A percentile compares a stretch with the other conserved stretches of the same genome.
phyloP scores from a whole-genome alignment of 2,113 vertebrate species.

The Promerops cafer region DNA sequence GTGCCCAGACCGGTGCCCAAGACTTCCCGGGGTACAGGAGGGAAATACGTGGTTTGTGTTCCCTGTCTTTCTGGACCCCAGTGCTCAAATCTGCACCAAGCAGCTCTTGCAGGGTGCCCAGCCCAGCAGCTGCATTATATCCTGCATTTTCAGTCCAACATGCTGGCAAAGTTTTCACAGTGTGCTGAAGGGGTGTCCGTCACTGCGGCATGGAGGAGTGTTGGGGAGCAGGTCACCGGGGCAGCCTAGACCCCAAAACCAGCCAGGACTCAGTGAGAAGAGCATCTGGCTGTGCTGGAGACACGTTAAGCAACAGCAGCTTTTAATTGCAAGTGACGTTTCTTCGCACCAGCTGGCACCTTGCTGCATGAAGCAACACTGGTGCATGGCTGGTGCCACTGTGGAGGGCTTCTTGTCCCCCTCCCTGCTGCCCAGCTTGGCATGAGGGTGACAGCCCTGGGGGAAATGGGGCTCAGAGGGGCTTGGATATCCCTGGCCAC shows the following conservation, averaged over 20 bases:
- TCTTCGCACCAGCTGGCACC: conserved; percentile 26
- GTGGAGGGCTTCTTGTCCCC: not conserved
- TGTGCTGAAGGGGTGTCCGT: not conserved
- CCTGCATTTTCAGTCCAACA: not conserved
- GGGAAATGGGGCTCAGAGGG: not conserved
- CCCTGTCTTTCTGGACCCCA: not conserved
- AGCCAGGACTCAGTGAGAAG: fast-evolving
- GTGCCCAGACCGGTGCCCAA: fast-evolving
- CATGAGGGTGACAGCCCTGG: fast-evolving
- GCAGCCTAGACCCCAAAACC: not conserved
- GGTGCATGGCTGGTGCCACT: not conserved
- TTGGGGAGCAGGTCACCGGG: not conserved
- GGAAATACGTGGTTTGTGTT: not conserved
- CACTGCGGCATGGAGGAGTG: not conserved
- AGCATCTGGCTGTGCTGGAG: not conserved
- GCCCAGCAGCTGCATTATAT: not conserved
- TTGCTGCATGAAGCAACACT: not conserved
- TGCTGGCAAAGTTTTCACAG: fast-evolving
- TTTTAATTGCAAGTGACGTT: conserved; percentile 44
- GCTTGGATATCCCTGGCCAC: fast-evolving
- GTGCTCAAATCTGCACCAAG: not conserved
- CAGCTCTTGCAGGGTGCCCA: not conserved
- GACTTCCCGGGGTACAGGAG: not conserved
- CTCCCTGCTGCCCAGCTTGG: not conserved
- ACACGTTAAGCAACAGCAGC: not conserved